These are phyloP conservation scores for Poeciliopsis turrubarensis DNA, from an alignment of 2,113 vertebrate species.

Conservation along the genomic window DNA sequence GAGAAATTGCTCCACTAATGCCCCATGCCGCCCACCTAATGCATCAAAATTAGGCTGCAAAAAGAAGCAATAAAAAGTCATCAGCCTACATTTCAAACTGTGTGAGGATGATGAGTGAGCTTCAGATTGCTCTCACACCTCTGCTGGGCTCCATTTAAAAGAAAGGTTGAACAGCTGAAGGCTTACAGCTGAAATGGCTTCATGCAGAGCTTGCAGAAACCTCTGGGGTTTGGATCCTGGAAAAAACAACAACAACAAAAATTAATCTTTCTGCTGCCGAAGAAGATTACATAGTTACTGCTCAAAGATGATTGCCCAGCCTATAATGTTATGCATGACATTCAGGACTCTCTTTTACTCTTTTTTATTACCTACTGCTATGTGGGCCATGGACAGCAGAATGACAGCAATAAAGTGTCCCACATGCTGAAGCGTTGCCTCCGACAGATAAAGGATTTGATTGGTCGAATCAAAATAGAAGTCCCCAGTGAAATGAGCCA, in stretches of 20 bases:
- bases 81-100: not conserved
- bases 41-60: slow-evolving; percentile 45
- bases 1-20: slow-evolving; percentile 77
- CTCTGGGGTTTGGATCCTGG: slow-evolving; percentile 61
- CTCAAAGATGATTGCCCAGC: slow-evolving; percentile 25
- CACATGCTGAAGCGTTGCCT: slow-evolving; percentile 76
- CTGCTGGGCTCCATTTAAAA: slow-evolving; percentile 58
- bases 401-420: slow-evolving; percentile 81
- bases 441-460: slow-evolving; percentile 81
- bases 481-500: slow-evolving; percentile 70
- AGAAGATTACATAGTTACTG: slow-evolving; percentile 29
- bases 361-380: slow-evolving; percentile 78
- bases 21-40: slow-evolving; percentile 30
- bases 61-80: slow-evolving; percentile 30
- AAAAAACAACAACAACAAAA: slow-evolving; percentile 7
- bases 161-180: slow-evolving; percentile 73
- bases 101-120: slow-evolving; percentile 21
- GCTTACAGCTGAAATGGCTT: slow-evolving; percentile 75
- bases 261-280: slow-evolving; percentile 15
- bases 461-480: slow-evolving; percentile 82
- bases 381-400: slow-evolving; percentile 80
- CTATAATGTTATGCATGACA: slow-evolving; percentile 13
- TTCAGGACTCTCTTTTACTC: slow-evolving; percentile 8
- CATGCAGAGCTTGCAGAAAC: slow-evolving; percentile 73
- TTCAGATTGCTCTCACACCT: slow-evolving; percentile 53